Percentiles rank a stretch among this genome's conserved stretches.
Conservation (phyloP, 2,113 vertebrate genomes). For the Eidolon helvum region DNA sequence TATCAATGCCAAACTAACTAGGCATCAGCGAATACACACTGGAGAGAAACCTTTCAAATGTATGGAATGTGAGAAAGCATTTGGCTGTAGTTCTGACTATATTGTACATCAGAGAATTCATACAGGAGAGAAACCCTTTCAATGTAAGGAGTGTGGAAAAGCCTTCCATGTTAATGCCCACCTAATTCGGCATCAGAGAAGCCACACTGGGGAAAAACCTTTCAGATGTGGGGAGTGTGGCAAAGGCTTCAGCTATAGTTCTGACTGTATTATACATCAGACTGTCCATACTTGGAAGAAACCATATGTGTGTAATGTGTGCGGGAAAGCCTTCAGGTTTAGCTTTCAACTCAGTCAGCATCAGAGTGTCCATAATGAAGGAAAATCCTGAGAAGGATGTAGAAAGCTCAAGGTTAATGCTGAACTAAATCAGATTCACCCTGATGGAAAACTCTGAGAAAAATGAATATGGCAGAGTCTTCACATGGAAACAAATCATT, state of each 20-base stretch:
- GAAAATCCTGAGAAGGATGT: slow-evolving; percentile 47
- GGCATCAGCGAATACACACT: slow-evolving; percentile 78
- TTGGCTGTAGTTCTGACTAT: slow-evolving; percentile 61
- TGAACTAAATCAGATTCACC: neutral
- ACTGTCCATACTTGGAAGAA: slow-evolving; percentile 79
- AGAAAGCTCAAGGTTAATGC: neutral
- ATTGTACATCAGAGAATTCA: slow-evolving; percentile 69
- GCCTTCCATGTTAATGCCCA: slow-evolving; percentile 72
- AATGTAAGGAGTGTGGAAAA: slow-evolving; percentile 69
- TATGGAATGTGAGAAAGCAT: slow-evolving; percentile 58
- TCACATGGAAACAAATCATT: neutral
- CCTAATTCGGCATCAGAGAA: slow-evolving; percentile 76
- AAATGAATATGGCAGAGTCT: slow-evolving; percentile 20
- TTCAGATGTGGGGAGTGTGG: slow-evolving; percentile 74
- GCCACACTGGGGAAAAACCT: slow-evolving; percentile 77
- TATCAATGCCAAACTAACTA: slow-evolving; percentile 75
- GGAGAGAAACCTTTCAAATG: slow-evolving; percentile 72
- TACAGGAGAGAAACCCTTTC: slow-evolving; percentile 72
- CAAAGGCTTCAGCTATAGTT: slow-evolving; percentile 76
- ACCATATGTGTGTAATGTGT: slow-evolving; percentile 63
- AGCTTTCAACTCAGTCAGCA: slow-evolving; percentile 77
- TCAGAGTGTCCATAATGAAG: slow-evolving; percentile 69
- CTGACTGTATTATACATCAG: slow-evolving; percentile 75
- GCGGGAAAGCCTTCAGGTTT: slow-evolving; percentile 76
- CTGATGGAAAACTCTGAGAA: neutral